Evolutionary conservation across 2,113 vertebrate genomes (phyloP), one percentile per base, ranked within the genome.

Genomic region (Gasterosteus aculeatus): DNA sequence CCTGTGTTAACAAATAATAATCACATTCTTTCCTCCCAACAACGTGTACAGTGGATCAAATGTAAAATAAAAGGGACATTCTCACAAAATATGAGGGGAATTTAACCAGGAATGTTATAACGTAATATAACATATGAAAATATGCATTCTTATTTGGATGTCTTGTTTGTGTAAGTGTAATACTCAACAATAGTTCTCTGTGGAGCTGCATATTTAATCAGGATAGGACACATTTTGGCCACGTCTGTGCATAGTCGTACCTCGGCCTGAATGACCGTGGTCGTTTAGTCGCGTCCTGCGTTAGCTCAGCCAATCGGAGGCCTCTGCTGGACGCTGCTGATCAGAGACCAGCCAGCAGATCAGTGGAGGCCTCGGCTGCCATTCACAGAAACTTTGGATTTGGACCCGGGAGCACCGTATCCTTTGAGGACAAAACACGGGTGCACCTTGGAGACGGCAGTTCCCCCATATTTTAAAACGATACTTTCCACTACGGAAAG

Each of bases 401-500:
- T 29, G 51, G 29, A 47, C 39, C 15, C 41, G 38, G 31, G 14
- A 33, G 57, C 35, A 12, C 2, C 6, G 39, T n/a, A 29, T 31
- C 7, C 38, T 54, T 60, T 69, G n/a, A 65, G 11, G n/a, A 44
- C 51, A 42, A 33, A 53, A 5, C 46, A 33, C 22, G 22, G 22
- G 22, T 26, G 22, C 26, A 63, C 42, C 57, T 54, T 35, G 3
- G 58, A 54, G 19, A 22, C 75, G n/a, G n/a, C 51, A 59, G 65
- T 59, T 81, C 83, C 71, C 53, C 54, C 51, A 19, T 72, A 72
- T 75, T 78, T 53, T 64, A 33, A 80, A 86, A 83, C 64, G 5
- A 58, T 46, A 29, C 72, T 64, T 70, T 84, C 60, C 75, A 74
- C 69, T 75, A 84, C 85, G 81, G 72, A 19, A 75, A 79, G 76